A percentile compares a stretch with the other conserved stretches of the same genome.
Evolutionary conservation across 2,888 invertebrate genomes (phyloP).

Genomic region (Protonemura montana): DNA sequence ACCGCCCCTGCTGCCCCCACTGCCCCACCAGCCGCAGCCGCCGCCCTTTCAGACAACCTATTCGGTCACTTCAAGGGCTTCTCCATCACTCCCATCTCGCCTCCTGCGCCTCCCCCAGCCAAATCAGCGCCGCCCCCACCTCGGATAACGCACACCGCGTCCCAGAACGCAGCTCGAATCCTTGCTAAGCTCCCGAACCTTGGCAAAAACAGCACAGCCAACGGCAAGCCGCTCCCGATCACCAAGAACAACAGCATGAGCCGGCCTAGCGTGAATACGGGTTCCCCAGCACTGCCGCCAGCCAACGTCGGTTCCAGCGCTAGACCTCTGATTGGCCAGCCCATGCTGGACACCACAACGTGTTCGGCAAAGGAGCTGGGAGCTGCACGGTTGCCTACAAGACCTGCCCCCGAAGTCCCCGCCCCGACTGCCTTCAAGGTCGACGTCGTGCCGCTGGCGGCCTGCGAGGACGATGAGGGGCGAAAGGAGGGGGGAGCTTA

Average conservation of each 20-base stretch:
- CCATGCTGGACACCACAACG: conserved; percentile 82
- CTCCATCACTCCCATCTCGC: conserved; percentile 73
- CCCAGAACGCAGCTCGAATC: conserved; percentile 44
- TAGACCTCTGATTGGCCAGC: conserved; percentile 81
- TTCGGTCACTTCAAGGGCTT: conserved; percentile 90
- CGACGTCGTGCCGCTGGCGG: conserved; percentile 24
- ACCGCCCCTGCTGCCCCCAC: conserved; percentile 41
- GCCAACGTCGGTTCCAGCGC: conserved; percentile 60
- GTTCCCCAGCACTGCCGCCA: conserved; percentile 67
- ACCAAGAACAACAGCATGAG: conserved; percentile 60
- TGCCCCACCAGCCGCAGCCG: conserved; percentile 33
- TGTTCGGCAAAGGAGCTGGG: conserved; percentile 78
- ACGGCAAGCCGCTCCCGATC: neutral
- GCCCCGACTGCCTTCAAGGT: neutral
- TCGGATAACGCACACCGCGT: conserved; percentile 47
- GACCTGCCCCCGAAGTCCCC: conserved; percentile 68
- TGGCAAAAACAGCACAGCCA: neutral
- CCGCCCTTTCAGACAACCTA: conserved; percentile 63
- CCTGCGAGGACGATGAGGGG: conserved; percentile 62
- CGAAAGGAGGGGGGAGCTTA: conserved; percentile 63
- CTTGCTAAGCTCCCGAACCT: conserved; percentile 43
- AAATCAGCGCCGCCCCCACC: conserved; percentile 43
- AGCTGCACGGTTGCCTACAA: conserved; percentile 56
- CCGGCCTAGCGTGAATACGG: neutral
- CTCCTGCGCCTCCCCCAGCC: conserved; percentile 49